These are phyloP conservation scores for Hemibagrus wyckioides DNA, from an alignment of 2,113 vertebrate species.

Conservation along the genomic window DNA sequence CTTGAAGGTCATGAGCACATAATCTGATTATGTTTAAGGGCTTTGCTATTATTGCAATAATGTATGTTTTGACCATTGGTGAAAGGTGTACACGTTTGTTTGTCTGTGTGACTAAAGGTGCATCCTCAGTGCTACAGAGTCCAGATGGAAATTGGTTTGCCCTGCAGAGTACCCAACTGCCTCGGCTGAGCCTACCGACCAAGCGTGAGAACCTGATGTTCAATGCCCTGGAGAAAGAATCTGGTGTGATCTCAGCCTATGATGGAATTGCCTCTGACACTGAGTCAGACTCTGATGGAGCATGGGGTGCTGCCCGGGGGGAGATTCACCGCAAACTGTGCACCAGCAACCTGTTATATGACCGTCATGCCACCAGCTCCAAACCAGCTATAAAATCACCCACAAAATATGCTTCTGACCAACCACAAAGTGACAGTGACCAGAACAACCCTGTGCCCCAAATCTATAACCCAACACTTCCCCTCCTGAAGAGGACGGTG, in stretches of 20 bases:
- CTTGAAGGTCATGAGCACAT: background rate
- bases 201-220: slow-evolving; percentile 84
- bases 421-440: slow-evolving; percentile 43
- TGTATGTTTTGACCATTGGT: background rate
- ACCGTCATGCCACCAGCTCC: slow-evolving; percentile 19
- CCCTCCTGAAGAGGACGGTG: slow-evolving; percentile 61
- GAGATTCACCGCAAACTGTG: slow-evolving; percentile 65
- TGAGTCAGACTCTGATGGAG: slow-evolving; percentile 69
- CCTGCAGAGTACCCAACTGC: slow-evolving; percentile 76
- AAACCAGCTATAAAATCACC: slow-evolving; percentile 11
- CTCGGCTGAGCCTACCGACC: slow-evolving; percentile 80
- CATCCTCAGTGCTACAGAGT: slow-evolving; percentile 82
- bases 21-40: background rate
- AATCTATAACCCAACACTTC: slow-evolving; percentile 52
- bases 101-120: slow-evolving; percentile 52
- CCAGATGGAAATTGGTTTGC: slow-evolving; percentile 94
- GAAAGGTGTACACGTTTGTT: background rate
- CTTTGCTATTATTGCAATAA: background rate
- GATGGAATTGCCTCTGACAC: slow-evolving; percentile 85
- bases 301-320: slow-evolving; percentile 62
- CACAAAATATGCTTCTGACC: background rate
- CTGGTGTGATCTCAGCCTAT: slow-evolving; percentile 82
- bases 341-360: slow-evolving; percentile 39
- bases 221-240: slow-evolving; percentile 82
- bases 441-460: slow-evolving; percentile 52